These are phyloP conservation scores for Fregetta grallaria DNA, from an alignment of 2,113 vertebrate species.

Conservation along the genomic window DNA sequence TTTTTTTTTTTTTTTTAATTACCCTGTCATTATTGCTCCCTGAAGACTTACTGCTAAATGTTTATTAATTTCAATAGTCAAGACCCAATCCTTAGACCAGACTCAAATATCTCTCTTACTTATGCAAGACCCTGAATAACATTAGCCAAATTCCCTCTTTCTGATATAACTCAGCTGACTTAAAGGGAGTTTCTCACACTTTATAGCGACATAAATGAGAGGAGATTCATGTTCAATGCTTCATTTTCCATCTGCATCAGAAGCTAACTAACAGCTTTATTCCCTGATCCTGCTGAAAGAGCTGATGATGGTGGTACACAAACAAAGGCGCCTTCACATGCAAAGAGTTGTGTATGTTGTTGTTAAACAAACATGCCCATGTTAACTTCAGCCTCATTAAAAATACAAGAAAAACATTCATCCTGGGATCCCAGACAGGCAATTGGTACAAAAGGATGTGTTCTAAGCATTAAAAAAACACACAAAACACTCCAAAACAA, in stretches of 20 bases:
- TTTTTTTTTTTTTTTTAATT: not conserved
- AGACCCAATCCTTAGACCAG: not conserved
- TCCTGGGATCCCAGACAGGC: not conserved
- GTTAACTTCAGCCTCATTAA: conserved; percentile 30
- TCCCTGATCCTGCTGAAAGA: not conserved
- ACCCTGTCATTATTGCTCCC: not conserved
- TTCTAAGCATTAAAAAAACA: not conserved
- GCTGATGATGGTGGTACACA: not conserved
- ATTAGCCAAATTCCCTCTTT: not conserved
- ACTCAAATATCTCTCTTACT: not conserved
- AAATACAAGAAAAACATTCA: conserved; percentile 58
- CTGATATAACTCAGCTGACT: not conserved
- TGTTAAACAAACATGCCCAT: conserved; percentile 33
- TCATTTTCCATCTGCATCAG: not conserved
- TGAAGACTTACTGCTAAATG: not conserved
- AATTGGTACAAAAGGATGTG: not conserved
- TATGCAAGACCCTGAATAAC: not conserved
- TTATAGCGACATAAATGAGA: not conserved
- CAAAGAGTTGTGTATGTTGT: not conserved
- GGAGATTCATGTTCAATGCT: not conserved
- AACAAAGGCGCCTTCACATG: conserved; percentile 14
- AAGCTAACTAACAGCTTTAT: conserved; percentile 10
- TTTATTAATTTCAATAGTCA: not conserved
- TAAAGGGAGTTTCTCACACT: not conserved
- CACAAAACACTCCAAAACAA: conserved; percentile 12